Base-by-base conservation (phyloP, 1,140 invertebrate species). In the Solenopsis invicta region DNA sequence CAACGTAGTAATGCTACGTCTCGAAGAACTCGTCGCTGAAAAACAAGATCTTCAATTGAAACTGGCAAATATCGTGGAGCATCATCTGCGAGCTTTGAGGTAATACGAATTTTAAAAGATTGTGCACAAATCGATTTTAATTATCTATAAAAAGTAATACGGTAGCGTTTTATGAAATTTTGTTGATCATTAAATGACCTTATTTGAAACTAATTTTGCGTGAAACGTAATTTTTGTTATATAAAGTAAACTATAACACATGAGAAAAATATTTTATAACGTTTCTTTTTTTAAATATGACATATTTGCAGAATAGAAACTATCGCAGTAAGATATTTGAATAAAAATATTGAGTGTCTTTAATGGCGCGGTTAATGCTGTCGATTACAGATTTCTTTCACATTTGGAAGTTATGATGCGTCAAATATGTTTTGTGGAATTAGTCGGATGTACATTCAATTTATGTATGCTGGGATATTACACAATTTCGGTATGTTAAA, bases 401-500 rank as follows among this genome's bases (percentile, higher is more conserved):
- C 81, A 84, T 67, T 86, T 92, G 72, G 92, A 93, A 59, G 29
- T 76, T 34, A 64, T 92, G 18, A 86, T 94, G 52, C 81, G 88
- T 50, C 78, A 88, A 21, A 87, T 93, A 72, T 93, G 89, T 75
- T 76, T 94, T 2, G 80, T 93, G n/a, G 91, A 94, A 59, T 67
- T 94, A 34, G 24, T 92, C 2, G 89, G 88, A 64, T 93, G 92
- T 61, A 93, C 91, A 12, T 85, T 93, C 8, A 92, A 90, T 37
- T 92, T 94, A 21, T 93, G 92, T n/a, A 84, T 92, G 67, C 48
- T 93, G 6, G 90, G 90, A 45, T 93, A 93, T 91, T 94, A 93
- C 71, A 88, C 90, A 13, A 88, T 94, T 29, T 90, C 89, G 92
- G 93, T 91, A 90, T 56, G 90, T 71, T 89, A 21, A 85, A 64